A percentile compares a stretch with the other conserved stretches of the same genome.
phyloP scores from a whole-genome alignment of 92 coral and sea anemone species.

The Parazoanthus darwini region DNA sequence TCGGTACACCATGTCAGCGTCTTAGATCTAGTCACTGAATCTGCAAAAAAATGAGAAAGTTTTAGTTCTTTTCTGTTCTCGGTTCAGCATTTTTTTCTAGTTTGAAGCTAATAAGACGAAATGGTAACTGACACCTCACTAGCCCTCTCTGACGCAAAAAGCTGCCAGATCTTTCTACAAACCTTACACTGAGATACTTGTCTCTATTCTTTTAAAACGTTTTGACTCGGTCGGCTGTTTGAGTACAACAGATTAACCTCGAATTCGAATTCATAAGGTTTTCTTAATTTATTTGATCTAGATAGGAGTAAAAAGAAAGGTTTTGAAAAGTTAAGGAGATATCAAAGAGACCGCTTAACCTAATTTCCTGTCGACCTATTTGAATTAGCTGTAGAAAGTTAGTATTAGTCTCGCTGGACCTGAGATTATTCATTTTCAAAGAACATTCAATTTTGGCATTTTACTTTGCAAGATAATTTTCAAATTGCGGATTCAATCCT shows the following conservation, averaged over 20 bases:
- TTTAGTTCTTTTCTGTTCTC: no score
- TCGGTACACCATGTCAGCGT: not conserved
- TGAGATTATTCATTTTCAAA: not conserved
- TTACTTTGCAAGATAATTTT: not conserved
- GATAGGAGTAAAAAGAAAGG: constrained; percentile 1
- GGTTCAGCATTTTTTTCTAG: not conserved
- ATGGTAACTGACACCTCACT: not conserved
- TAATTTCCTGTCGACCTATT: not conserved
- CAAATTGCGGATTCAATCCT: not conserved
- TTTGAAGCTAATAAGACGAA: not conserved
- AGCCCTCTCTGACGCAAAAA: not conserved
- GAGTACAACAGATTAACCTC: not conserved
- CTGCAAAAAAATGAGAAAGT: not conserved
- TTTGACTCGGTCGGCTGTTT: not conserved
- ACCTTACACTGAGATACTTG: not conserved
- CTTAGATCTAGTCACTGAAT: not conserved
- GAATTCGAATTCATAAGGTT: not conserved
- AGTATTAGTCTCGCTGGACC: not conserved
- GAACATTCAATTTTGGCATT: not conserved
- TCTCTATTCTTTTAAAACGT: not conserved
- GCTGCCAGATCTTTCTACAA: not conserved
- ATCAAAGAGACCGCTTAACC: constrained; percentile 27
- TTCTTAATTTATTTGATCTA: constrained; percentile 3
- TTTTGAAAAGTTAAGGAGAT: not conserved
- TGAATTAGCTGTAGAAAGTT: not conserved